These are phyloP conservation scores for Neoascia interrupta DNA, from an alignment of 2,888 invertebrate genomes.

Conservation along the genomic window DNA sequence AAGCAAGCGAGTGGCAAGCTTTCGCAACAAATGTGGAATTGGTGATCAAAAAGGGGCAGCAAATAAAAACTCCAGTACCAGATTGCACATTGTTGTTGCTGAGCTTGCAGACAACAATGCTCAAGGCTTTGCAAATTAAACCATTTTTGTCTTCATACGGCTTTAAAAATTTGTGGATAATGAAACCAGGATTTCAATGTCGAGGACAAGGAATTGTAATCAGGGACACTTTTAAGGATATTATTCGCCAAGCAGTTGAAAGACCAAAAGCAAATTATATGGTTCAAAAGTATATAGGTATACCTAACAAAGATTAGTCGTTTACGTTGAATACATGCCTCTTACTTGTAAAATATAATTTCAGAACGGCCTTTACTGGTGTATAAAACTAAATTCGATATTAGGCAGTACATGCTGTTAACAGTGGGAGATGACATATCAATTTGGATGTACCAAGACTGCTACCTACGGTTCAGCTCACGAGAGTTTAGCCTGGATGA, in stretches of 20 bases:
- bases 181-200: constrained; percentile 91
- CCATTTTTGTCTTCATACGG: constrained; percentile 88
- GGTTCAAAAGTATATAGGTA: constrained; percentile 95
- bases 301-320: neutral
- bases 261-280: constrained; percentile 85
- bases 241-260: constrained; percentile 83
- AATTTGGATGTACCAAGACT: constrained; percentile 92
- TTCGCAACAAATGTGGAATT: constrained; percentile 74
- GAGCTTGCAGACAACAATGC: constrained; percentile 82
- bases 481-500: constrained; percentile 88
- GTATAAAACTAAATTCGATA: constrained; percentile 93
- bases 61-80: constrained; percentile 72
- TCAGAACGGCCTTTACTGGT: constrained; percentile 90
- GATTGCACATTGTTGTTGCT: constrained; percentile 72
- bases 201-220: constrained; percentile 91
- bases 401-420: constrained; percentile 91
- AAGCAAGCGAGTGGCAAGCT: constrained; percentile 69
- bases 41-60: constrained; percentile 76
- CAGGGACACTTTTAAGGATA: constrained; percentile 87
- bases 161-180: constrained; percentile 91
- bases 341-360: constrained; percentile 73
- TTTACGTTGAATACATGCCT: constrained; percentile 74
- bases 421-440: constrained; percentile 88
- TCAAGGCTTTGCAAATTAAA: constrained; percentile 82
- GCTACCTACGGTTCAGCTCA: constrained; percentile 92